phyloP scores from a whole-genome alignment of 2,888 invertebrate genomes.

The Automeris io region DNA sequence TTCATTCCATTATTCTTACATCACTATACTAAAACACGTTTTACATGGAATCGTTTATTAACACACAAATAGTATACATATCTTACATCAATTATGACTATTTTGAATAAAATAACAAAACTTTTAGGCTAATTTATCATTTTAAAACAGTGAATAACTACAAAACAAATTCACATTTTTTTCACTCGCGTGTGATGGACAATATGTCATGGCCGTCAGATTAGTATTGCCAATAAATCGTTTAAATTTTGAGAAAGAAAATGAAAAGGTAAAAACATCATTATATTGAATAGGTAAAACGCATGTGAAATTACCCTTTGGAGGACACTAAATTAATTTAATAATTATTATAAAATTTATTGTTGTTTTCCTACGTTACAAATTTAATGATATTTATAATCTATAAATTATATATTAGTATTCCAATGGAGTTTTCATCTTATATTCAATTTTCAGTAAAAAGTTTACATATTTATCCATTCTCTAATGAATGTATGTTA shows the following conservation, averaged over 20 bases:
- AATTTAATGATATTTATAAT: too few species aligned
- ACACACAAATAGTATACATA: constrained; percentile 4
- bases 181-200: constrained; percentile 30
- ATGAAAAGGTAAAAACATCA: constrained; percentile 7
- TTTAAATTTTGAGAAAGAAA: constrained; percentile 8
- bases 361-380: too few species aligned
- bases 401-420: too few species aligned
- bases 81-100: not conserved
- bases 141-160: constrained; percentile 29
- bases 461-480: too few species aligned
- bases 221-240: constrained; percentile 16
- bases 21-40: constrained; percentile 6
- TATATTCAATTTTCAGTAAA: too few species aligned
- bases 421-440: too few species aligned
- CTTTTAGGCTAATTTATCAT: constrained; percentile 24
- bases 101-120: constrained; percentile 8
- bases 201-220: constrained; percentile 22
- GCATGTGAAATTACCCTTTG: too few species aligned
- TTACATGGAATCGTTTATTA: constrained; percentile 1
- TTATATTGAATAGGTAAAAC: too few species aligned
- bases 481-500: too few species aligned
- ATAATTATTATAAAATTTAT: too few species aligned
- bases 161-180: constrained; percentile 41
- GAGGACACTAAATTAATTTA: too few species aligned
- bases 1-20: constrained; percentile 8